Conservation (phyloP, 1,140 invertebrate species). For the Caerostris darwini region DNA sequence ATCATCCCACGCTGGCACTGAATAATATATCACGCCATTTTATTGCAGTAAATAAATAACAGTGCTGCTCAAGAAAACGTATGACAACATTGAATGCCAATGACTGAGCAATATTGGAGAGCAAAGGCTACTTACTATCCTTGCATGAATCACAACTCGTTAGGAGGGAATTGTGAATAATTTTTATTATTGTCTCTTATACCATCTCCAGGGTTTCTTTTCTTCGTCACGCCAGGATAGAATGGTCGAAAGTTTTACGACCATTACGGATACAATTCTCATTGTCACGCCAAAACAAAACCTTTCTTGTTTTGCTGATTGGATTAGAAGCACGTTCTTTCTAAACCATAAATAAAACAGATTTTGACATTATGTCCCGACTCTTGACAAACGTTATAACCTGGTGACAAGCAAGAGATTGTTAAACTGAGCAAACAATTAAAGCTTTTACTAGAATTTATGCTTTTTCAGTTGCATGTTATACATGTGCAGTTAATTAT, state of each 20-base stretch:
- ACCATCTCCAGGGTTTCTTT: background rate
- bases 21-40: conserved; percentile 50
- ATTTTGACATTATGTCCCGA: background rate
- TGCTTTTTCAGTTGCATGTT: background rate
- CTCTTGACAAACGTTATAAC: background rate
- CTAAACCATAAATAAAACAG: background rate
- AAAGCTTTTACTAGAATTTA: background rate
- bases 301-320: background rate
- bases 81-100: conserved; percentile 35
- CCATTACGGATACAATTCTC: conserved; percentile 13
- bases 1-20: conserved; percentile 26
- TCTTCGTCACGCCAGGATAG: background rate
- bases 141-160: conserved; percentile 62
- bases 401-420: background rate
- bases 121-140: conserved; percentile 12
- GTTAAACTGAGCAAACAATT: background rate
- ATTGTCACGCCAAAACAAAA: conserved; percentile 46
- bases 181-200: conserved; percentile 56
- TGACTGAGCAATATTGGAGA: conserved; percentile 2
- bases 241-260: background rate
- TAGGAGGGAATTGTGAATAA: conserved; percentile 40
- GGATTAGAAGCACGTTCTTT: conserved; percentile 26
- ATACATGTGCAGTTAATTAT: background rate
- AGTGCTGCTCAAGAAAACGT: background rate
- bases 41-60: conserved; percentile 64